Base-by-base conservation (phyloP, 2,113 vertebrate genomes). In the Istiophorus platypterus region DNA sequence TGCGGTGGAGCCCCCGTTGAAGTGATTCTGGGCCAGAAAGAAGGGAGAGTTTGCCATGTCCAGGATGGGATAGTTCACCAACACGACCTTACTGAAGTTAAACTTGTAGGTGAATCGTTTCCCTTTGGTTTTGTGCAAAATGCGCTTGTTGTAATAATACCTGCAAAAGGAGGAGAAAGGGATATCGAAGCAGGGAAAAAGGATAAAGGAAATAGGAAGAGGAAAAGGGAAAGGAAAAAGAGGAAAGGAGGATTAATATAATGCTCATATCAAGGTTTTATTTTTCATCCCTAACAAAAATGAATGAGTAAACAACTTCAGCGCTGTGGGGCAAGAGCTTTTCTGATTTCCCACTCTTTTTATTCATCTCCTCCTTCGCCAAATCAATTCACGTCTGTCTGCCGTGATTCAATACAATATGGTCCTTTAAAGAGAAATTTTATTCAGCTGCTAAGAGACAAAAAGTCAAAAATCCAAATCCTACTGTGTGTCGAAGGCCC, bases 101-200 rank as follows among this genome's bases (percentile, higher is more conserved):
- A 98, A 98, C 92, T 98, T 98, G 95, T 98, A 98, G 78, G 97
- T 98, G 92, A 98, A 98, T 27, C 97, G 95, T 82, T 98, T 98
- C 37, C 97, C 97, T 92, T 98, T 98, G 76, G 97, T 98, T 93
- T 98, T 98, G 92, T 98, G 97, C 66, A 98, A 95, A 92, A 98
- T 98, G 69, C 97, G 95, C 88, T 98, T 98, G 93, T 98, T 98
- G 93, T 98, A 97, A 88, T 98, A 97, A 89, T 98, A 97, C 86
- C 97, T 98, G 93, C 66, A 73, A 71, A 71, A 80, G 27, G 42
- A 72, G 47, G 15, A 72, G 77, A 85, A 73, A 54, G 78, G 75
- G 71, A 63, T 81, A 90, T 84, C n/a, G 67, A 85, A 82, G 75
- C 59, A 88, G 72, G 84, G 66, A 77, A 61, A 52, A 63, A 64